phyloP scores from a whole-genome alignment of 2,113 vertebrate species.

The Procavia capensis region DNA sequence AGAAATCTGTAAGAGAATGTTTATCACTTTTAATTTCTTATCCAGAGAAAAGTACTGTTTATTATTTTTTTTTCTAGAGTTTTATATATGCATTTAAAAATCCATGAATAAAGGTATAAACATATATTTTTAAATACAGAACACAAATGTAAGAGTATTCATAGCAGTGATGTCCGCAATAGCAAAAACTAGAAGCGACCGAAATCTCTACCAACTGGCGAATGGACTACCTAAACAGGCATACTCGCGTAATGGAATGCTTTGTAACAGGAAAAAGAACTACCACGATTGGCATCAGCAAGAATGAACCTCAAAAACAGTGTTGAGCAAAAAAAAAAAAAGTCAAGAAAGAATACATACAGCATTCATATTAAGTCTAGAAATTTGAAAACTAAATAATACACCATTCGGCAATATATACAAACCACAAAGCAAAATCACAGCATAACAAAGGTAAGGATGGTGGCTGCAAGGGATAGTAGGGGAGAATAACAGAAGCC shows the following conservation, averaged over 20 bases:
- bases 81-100: conserved; percentile 14
- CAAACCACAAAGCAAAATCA: conserved; percentile 17
- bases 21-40: conserved; percentile 42
- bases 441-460: conserved; percentile 9
- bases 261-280: background rate
- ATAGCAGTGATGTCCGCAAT: background rate
- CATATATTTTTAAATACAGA: conserved; percentile 32
- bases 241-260: background rate
- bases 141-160: background rate
- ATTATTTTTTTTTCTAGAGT: background rate
- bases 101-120: background rate
- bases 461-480: background rate
- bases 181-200: conserved; percentile 25
- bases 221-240: background rate
- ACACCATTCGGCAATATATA: background rate
- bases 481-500: background rate
- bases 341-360: background rate
- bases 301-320: conserved; percentile 13
- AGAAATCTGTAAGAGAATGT: background rate
- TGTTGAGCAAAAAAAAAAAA: background rate
- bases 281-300: background rate
- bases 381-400: conserved; percentile 25
- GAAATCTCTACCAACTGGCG: background rate
- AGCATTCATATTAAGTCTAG: background rate
- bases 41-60: background rate